phyloP scores from a whole-genome alignment of 1,140 invertebrate species.

The Macrocentrus cingulum region DNA sequence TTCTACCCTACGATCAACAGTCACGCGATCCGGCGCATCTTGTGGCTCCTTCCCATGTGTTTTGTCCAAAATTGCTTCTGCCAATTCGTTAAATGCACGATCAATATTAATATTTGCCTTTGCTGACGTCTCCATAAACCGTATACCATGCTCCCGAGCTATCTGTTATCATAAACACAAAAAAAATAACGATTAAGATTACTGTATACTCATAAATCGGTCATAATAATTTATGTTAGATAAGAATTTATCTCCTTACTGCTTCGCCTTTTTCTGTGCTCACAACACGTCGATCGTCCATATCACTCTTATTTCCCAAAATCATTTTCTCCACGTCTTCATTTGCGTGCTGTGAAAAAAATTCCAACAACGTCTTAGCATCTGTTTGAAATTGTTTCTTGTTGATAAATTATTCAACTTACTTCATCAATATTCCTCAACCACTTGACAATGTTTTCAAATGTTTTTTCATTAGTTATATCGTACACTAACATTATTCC shows the following conservation, averaged over 20 bases:
- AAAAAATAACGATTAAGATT: background rate
- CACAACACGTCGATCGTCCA: slow-evolving; percentile 95
- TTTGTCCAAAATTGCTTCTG: slow-evolving; percentile 93
- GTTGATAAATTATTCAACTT: slow-evolving; percentile 30
- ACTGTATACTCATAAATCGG: background rate
- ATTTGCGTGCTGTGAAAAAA: slow-evolving; percentile 96
- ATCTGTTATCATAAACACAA: slow-evolving; percentile 67
- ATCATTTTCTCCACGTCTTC: slow-evolving; percentile 99
- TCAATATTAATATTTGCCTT: slow-evolving; percentile 99
- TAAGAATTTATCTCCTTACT: slow-evolving; percentile 59
- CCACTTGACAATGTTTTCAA: slow-evolving; percentile 99
- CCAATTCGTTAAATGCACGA: slow-evolving; percentile 93
- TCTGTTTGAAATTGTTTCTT: slow-evolving; percentile 13
- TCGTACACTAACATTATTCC: slow-evolving; percentile 99
- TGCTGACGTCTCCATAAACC: slow-evolving; percentile 98
- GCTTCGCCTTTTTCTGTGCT: slow-evolving; percentile 85
- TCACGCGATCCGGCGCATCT: slow-evolving; percentile 69
- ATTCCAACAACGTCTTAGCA: slow-evolving; percentile 21
- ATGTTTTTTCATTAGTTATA: slow-evolving; percentile 97
- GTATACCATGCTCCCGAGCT: slow-evolving; percentile 95
- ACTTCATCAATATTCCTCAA: slow-evolving; percentile 96
- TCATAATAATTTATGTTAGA: background rate
- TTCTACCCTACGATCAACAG: slow-evolving; percentile 64
- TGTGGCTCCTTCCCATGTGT: slow-evolving; percentile 68
- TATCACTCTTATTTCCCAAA: slow-evolving; percentile 99